These are phyloP conservation scores for Zenarchopterus dispar DNA, from an alignment of 2,797 vertebrate species.

Conservation along the genomic window DNA sequence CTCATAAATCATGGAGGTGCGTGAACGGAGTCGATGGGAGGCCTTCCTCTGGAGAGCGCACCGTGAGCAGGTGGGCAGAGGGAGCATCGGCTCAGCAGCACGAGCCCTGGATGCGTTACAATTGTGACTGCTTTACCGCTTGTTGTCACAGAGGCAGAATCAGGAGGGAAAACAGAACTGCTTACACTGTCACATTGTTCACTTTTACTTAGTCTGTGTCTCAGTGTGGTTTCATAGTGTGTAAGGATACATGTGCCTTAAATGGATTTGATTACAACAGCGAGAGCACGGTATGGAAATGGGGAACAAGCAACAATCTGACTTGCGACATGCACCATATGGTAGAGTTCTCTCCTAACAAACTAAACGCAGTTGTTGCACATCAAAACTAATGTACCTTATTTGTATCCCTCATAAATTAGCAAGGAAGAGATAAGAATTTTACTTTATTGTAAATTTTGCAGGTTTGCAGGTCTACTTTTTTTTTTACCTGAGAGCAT, in stretches of 20 bases:
- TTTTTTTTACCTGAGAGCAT: too few relatives aligned
- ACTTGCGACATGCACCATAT: slow-evolving; percentile 29
- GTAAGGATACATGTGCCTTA: neutral
- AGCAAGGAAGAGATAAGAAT: neutral
- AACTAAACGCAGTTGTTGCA: slow-evolving; percentile 15
- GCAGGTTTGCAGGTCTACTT: too few relatives aligned
- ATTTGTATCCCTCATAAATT: slow-evolving; percentile 2
- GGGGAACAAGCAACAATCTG: slow-evolving; percentile 16
- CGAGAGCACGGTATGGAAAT: neutral
- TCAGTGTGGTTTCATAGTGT: slow-evolving; percentile 9
- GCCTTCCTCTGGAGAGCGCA: slow-evolving; percentile 74
- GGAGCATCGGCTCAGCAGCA: slow-evolving; percentile 60
- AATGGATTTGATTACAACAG: slow-evolving; percentile 3
- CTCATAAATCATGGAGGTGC: slow-evolving; percentile 85
- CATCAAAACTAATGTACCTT: slow-evolving; percentile 9
- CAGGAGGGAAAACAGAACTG: slow-evolving; percentile 26
- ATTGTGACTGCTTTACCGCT: slow-evolving; percentile 43
- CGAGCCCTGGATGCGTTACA: slow-evolving; percentile 48
- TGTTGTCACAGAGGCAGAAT: slow-evolving; percentile 47
- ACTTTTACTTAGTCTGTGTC: slow-evolving; percentile 11
- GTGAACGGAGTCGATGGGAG: slow-evolving; percentile 67
- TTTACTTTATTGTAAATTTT: too few relatives aligned
- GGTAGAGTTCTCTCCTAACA: slow-evolving; percentile 16
- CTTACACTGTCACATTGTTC: slow-evolving; percentile 11
- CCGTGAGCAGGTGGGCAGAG: slow-evolving; percentile 68